Conservation (phyloP, 2,113 vertebrate genomes). For the Choloepus hoffmanni region DNA sequence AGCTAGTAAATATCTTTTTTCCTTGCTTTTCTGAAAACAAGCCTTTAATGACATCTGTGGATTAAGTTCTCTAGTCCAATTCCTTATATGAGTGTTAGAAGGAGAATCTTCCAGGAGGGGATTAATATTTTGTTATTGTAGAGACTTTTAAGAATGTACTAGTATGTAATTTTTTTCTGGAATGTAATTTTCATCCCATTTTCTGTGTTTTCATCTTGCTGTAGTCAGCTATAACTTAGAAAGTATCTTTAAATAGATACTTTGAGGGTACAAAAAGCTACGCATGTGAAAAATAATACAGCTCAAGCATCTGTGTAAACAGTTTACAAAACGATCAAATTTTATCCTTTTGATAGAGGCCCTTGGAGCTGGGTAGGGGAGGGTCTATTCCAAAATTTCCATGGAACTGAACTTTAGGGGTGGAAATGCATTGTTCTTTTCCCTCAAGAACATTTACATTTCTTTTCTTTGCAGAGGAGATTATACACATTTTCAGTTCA, state of each 20-base stretch:
- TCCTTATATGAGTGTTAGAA: constrained; percentile 2
- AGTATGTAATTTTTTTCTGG: constrained; percentile 28
- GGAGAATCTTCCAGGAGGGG: neutral
- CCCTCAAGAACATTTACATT: neutral
- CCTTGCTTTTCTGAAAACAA: constrained; percentile 58
- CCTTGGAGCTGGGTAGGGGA: neutral
- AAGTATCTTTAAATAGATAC: constrained; percentile 79
- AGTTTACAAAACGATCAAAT: constrained; percentile 20
- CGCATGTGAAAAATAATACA: constrained; percentile 37
- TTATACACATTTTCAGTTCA: neutral
- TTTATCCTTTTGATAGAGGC: neutral
- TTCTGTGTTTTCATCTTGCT: constrained; percentile 78
- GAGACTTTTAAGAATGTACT: constrained; percentile 7
- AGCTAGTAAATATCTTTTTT: constrained; percentile 39
- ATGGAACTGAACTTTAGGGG: neutral
- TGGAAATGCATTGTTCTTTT: neutral
- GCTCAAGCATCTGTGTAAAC: constrained; percentile 77
- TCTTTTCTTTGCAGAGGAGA: neutral
- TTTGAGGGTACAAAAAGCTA: neutral
- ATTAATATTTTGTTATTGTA: neutral
- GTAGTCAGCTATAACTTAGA: constrained; percentile 78
- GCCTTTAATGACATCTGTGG: neutral
- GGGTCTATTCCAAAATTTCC: rapidly evolving
- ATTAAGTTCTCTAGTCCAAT: neutral
- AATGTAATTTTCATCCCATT: constrained; percentile 72